Evolutionary conservation across 2,888 invertebrate genomes (phyloP).

Genomic region (Parnassius glacialis): DNA sequence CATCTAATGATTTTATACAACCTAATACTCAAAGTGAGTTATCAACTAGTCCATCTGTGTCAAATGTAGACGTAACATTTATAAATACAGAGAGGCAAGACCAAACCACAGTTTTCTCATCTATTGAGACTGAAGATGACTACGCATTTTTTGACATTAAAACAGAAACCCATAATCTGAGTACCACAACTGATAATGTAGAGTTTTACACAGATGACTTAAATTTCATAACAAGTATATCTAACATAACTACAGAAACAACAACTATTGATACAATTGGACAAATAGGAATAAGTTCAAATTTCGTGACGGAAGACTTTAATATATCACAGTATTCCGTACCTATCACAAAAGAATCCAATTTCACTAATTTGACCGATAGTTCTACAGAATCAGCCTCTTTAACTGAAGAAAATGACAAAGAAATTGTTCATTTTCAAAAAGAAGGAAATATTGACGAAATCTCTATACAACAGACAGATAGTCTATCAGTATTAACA

Average conservation of each 20-base stretch:
- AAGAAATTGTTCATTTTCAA: conserved; percentile 1
- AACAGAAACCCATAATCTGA: neutral
- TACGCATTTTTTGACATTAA: conserved; percentile 1
- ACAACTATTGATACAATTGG: neutral
- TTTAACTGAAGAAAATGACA: neutral
- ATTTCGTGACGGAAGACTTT: neutral
- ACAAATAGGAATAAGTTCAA: neutral
- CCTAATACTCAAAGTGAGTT: neutral
- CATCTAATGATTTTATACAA: neutral
- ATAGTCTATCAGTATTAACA: neutral
- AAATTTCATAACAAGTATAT: neutral
- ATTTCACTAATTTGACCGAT: neutral
- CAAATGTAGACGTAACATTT: neutral
- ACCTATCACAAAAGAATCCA: neutral
- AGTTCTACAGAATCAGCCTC: neutral
- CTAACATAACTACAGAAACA: neutral
- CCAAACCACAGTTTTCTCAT: neutral
- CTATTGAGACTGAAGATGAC: neutral
- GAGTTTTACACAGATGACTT: neutral
- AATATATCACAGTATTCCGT: neutral
- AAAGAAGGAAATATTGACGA: neutral
- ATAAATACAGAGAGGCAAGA: neutral
- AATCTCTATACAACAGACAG: neutral
- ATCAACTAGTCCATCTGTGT: neutral
- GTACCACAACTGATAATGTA: neutral